These are phyloP conservation scores for Lepus europaeus DNA, from an alignment of 2,113 vertebrate genomes.

Conservation along the genomic window DNA sequence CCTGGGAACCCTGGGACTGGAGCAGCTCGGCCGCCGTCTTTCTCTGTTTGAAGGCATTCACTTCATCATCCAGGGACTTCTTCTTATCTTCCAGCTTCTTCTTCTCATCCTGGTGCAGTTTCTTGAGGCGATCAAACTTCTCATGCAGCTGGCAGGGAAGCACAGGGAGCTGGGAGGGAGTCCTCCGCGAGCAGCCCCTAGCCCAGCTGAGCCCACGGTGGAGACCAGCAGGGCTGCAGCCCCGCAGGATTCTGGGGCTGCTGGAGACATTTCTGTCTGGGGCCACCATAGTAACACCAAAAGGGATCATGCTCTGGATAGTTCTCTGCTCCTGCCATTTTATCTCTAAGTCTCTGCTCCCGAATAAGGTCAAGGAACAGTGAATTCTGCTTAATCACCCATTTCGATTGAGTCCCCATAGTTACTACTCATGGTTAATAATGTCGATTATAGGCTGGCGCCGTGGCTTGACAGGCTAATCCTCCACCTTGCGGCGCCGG, in stretches of 20 bases:
- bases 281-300: background rate
- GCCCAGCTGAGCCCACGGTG: background rate
- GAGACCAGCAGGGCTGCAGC: background rate
- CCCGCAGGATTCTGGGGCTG: background rate
- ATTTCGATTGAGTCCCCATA: background rate
- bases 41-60: constrained; percentile 97
- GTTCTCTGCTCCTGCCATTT: constrained; percentile 17
- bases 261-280: background rate
- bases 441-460: background rate
- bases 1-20: constrained; percentile 96
- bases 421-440: background rate
- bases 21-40: constrained; percentile 97
- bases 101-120: constrained; percentile 98
- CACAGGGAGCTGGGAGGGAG: background rate
- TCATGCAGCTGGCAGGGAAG: constrained; percentile 92
- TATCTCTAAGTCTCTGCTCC: constrained; percentile 30
- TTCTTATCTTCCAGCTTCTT: constrained; percentile 99
- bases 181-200: background rate
- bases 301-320: background rate
- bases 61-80: constrained; percentile 96
- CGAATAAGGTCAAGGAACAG: constrained; percentile 20
- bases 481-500: too few relatives aligned
- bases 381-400: background rate
- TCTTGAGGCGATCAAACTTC: constrained; percentile 99
- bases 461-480: too few relatives aligned